Conservation (phyloP, 2,113 vertebrate species). For the Mormoops blainvillei region DNA sequence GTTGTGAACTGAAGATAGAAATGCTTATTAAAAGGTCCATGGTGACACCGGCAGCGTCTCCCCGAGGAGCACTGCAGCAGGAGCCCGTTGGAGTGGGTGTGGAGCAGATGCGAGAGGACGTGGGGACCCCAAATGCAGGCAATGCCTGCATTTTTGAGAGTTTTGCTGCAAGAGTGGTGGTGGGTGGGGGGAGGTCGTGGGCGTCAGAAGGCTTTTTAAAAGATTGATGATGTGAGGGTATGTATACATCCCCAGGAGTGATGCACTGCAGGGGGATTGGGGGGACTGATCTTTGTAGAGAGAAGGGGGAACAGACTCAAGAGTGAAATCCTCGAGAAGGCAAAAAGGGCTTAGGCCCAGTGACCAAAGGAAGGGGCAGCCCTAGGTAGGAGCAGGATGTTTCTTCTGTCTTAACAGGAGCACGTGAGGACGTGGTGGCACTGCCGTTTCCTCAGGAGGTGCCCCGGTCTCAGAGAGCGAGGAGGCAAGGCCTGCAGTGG, state of each 20-base stretch:
- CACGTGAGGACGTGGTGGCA: not conserved
- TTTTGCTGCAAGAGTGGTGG: not conserved
- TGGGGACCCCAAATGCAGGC: not conserved
- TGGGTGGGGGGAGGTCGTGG: not conserved
- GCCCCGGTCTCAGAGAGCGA: not conserved
- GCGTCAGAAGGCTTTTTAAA: not conserved
- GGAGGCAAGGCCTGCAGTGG: not conserved
- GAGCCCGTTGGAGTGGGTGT: not conserved
- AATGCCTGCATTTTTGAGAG: not conserved
- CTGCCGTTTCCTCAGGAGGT: too few species aligned
- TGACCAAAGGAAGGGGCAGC: not conserved
- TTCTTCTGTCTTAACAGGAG: not conserved
- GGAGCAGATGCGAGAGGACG: not conserved
- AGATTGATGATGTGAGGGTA: not conserved
- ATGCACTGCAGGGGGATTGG: not conserved
- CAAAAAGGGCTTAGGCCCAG: not conserved
- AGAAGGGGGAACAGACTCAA: too few species aligned
- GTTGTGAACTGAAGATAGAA: too few species aligned
- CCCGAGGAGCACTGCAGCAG: not conserved
- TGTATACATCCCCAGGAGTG: not conserved
- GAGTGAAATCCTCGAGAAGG: not conserved
- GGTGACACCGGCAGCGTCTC: not conserved
- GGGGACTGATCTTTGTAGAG: not conserved
- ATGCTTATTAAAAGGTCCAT: not conserved
- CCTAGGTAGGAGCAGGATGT: too few species aligned